Conservation (phyloP, 1,140 invertebrate genomes). For the Agraylea sexmaculata region DNA sequence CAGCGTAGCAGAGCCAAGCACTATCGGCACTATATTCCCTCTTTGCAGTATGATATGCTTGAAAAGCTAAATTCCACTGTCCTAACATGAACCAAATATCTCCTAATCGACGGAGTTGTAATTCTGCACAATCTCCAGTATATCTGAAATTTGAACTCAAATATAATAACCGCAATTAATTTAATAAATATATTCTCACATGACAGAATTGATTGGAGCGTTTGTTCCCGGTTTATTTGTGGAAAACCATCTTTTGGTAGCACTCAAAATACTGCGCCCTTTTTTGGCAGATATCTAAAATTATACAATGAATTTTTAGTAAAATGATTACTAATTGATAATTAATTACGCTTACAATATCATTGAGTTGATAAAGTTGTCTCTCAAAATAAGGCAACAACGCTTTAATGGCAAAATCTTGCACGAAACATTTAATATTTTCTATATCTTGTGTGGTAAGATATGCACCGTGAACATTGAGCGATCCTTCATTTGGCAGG, state of each 20-base stretch:
- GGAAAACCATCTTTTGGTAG: slow-evolving; percentile 90
- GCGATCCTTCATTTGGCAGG: slow-evolving; percentile 20
- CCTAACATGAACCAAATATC: slow-evolving; percentile 96
- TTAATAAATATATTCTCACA: slow-evolving; percentile 44
- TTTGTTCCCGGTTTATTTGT: slow-evolving; percentile 69
- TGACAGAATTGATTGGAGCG: slow-evolving; percentile 62
- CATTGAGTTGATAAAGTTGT: slow-evolving; percentile 70
- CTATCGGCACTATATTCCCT: slow-evolving; percentile 92
- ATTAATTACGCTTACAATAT: slow-evolving; percentile 49
- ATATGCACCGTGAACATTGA: slow-evolving; percentile 54
- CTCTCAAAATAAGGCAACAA: slow-evolving; percentile 84
- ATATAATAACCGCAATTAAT: background rate
- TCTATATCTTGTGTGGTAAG: slow-evolving; percentile 74
- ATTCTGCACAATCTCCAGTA: slow-evolving; percentile 77
- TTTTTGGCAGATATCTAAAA: slow-evolving; percentile 67
- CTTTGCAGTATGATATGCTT: slow-evolving; percentile 88
- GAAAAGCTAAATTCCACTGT: slow-evolving; percentile 84
- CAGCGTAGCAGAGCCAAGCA: slow-evolving; percentile 94
- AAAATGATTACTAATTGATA: slow-evolving; percentile 3
- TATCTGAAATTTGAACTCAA: slow-evolving; percentile 47
- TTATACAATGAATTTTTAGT: background rate
- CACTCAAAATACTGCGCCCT: slow-evolving; percentile 84
- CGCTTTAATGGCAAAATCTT: slow-evolving; percentile 78
- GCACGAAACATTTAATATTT: slow-evolving; percentile 69
- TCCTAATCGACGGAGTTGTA: slow-evolving; percentile 83